A percentile compares a stretch with the other conserved stretches of the same genome.
Conservation (phyloP, 2,113 vertebrate species). For the Tachysurus fulvidraco region DNA sequence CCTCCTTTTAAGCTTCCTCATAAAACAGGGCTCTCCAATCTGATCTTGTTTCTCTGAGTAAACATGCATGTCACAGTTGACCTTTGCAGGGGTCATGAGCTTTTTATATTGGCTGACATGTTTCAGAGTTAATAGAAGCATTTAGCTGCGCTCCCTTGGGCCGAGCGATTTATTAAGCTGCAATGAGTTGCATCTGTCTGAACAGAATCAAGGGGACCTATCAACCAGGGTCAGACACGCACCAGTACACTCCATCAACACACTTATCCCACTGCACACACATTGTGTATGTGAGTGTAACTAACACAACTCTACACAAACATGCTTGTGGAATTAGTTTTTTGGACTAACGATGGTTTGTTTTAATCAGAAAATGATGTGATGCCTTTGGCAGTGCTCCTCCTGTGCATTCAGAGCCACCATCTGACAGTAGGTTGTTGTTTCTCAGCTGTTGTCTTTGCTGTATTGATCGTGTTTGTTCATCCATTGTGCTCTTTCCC, state of each 20-base stretch:
- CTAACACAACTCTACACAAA: constrained; percentile 41
- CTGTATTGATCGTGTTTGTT: constrained; percentile 73
- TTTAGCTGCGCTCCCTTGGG: constrained; percentile 77
- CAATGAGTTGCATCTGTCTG: constrained; percentile 83
- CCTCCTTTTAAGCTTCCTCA: constrained; percentile 66
- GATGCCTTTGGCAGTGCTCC: constrained; percentile 31
- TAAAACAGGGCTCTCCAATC: constrained; percentile 77
- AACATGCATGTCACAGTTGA: constrained; percentile 83
- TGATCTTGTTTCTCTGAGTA: constrained; percentile 76
- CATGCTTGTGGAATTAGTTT: constrained; percentile 22
- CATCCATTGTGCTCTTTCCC: constrained; percentile 72
- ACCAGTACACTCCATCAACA: constrained; percentile 60
- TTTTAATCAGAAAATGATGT: constrained; percentile 23
- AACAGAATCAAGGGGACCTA: constrained; percentile 70
- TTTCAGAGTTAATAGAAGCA: constrained; percentile 84
- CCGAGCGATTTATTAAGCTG: constrained; percentile 78
- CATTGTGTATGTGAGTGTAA: constrained; percentile 20
- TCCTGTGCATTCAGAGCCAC: constrained; percentile 3
- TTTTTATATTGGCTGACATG: constrained; percentile 84
- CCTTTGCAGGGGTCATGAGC: constrained; percentile 78
- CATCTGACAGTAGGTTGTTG: constrained; percentile 26
- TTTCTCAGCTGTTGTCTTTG: constrained; percentile 65
- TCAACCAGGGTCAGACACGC: constrained; percentile 68
- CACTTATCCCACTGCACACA: constrained; percentile 15
- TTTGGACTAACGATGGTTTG: constrained; percentile 21